Evolutionary conservation across 1,140 invertebrate genomes (phyloP), one percentile per base, ranked within the genome.

Genomic region (Triops cancriformis): DNA sequence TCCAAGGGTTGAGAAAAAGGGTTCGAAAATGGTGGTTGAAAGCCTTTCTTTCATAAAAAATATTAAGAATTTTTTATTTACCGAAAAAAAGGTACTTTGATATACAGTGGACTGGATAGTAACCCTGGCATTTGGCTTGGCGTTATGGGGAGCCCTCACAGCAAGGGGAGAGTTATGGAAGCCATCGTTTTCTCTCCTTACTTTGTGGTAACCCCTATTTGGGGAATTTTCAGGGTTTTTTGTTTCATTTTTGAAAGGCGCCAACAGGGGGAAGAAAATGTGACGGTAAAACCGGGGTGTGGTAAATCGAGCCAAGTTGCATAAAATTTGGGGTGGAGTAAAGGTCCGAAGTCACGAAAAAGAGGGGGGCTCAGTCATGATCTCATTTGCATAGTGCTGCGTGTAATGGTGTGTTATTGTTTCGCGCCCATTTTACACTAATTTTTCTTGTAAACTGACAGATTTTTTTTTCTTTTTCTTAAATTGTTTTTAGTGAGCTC

Each of bases 401-500:
- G 23, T 75, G 31, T 45, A 42, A 45, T n/a, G 37, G 23, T 41
- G 74, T 75, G 37, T 26, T 42, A 37, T 37, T 64, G 73, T 77
- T 37, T 74, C 64, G 26, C 41, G 41, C 26, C 28, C 26, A 27
- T 73, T 26, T 72, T 74, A 37, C 9, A 41, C 28, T 37, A 42
- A 42, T 14, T 14, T 18, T 26, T 73, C 27, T 14, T 31, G 31
- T 23, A 31, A 10, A 73, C 31, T 73, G 27, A 73, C 10, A 28
- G 42, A 18, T n/a, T 74, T 64, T 74, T 26, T 41, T n/a, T 78
- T 79, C 28, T 75, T 64, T 72, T 79, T 84, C 83, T 81, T 83
- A 80, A 82, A 41, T 79, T 80, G n/a, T n/a, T 81, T 84, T 64
- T 86, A 92, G 91, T 92, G 86, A 90, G 91, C 86, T 92, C 92